phyloP scores from a whole-genome alignment of 2,888 invertebrate species.

The Metallyticus violacea region DNA sequence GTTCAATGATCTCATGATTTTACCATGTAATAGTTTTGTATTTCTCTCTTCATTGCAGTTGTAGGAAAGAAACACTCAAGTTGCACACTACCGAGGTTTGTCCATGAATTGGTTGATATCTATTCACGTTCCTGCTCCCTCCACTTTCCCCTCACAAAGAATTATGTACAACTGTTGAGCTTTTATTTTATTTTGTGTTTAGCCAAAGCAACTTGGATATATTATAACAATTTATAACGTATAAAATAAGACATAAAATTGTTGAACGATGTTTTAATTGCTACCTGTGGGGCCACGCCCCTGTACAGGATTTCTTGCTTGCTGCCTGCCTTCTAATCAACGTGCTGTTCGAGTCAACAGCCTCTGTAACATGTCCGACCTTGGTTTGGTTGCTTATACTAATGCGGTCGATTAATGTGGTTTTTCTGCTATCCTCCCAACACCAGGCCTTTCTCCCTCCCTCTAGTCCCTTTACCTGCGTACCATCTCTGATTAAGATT shows the following conservation, averaged over 20 bases:
- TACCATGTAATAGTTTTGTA: too few relatives aligned
- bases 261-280: slow-evolving; percentile 19
- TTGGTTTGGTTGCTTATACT: neutral
- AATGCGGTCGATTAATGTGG: neutral
- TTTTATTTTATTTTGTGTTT: neutral
- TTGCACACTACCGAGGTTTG: too few relatives aligned
- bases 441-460: neutral
- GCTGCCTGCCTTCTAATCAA: neutral
- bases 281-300: neutral
- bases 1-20: too few relatives aligned
- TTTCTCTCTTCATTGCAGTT: too few relatives aligned
- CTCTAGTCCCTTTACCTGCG: neutral
- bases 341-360: neutral
- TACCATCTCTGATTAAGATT: neutral
- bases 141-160: neutral
- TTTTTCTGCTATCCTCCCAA: neutral
- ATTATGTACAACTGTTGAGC: neutral
- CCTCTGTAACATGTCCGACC: slow-evolving; percentile 5
- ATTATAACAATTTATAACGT: neutral
- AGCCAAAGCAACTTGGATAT: neutral
- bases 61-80: too few relatives aligned
- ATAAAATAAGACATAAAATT: slow-evolving; percentile 11
- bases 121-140: neutral
- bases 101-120: neutral
- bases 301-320: neutral